phyloP scores from a whole-genome alignment of 35 echinoderm and acorn worm species.

The Acanthaster planci region DNA sequence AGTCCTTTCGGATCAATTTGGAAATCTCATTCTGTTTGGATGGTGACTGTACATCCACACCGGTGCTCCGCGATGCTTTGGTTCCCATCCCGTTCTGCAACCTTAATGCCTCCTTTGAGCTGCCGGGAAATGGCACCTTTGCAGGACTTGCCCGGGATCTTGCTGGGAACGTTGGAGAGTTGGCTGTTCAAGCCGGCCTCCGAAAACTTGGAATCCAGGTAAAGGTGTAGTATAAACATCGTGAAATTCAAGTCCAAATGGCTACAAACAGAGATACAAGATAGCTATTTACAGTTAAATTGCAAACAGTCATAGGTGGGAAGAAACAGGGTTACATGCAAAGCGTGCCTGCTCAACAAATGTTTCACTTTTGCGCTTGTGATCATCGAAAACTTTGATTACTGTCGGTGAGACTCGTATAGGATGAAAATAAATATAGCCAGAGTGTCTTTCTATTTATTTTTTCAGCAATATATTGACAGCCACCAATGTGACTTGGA shows the following conservation, averaged over 20 bases:
- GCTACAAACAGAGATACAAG: too few relatives aligned
- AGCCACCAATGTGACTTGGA: background rate
- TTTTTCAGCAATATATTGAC: background rate
- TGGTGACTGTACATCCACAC: background rate
- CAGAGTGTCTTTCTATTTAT: too few relatives aligned
- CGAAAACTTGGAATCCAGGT: constrained; percentile 27
- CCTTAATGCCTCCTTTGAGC: background rate
- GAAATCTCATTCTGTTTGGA: background rate
- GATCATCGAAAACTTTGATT: too few relatives aligned
- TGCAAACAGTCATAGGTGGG: too few relatives aligned
- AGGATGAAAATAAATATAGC: too few relatives aligned
- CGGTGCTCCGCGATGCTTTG: background rate
- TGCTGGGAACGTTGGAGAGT: constrained; percentile 14
- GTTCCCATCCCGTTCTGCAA: constrained; percentile 36
- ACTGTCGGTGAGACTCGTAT: too few relatives aligned
- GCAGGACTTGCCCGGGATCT: background rate
- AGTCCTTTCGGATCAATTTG: background rate
- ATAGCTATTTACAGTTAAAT: too few relatives aligned
- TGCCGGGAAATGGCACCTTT: constrained; percentile 25
- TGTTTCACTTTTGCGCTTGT: too few relatives aligned
- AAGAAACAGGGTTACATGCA: too few relatives aligned
- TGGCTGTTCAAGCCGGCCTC: background rate
- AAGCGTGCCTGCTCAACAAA: too few relatives aligned
- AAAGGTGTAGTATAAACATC: background rate
- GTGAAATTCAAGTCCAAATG: too few relatives aligned